Evolutionary conservation across 2,797 vertebrate species (phyloP), one percentile per base, ranked within the genome.

Genomic region (Siniperca scherzeri): DNA sequence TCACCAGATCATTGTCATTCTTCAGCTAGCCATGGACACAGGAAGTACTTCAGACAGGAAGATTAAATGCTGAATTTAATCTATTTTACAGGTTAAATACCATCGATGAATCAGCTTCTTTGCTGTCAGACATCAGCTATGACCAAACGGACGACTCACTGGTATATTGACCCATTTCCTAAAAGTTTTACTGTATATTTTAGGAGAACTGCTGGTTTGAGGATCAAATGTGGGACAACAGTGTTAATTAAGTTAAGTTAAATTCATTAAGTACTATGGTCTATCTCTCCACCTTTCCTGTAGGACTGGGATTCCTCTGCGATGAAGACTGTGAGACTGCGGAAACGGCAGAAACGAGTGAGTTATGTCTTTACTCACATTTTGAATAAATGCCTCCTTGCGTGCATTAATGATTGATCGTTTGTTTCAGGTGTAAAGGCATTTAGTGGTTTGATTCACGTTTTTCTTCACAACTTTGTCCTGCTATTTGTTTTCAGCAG

Each of bases 51-150:
- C 7, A 53, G 3, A 60, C 21, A 12, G 12, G 5, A 61, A 36
- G 10, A 38, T 65, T 61, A n/a, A 44, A 71, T 71, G 4, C 30
- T 72, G n/a, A 42, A 4, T 67, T 68, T 42, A 11, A 68, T 74
- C 5, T 67, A 1, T 82, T 8, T 86, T 87, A 17, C 88, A 96
- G 98, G 88, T 93, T 99, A 88, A 97, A 94, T 84, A 97, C 94
- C 79, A 98, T 98, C 80, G 97, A 98, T 84, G 98, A 98, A 96
- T 98, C 98, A 10, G 94, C 93, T 79, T 98, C 98, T 76, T 93
- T 98, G 93, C 92, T 98, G 89, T 98, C 98, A 40, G 98, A 98
- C 94, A 98, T 98, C 95, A 99, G 98, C 96, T 99, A 96, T 92
- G 98, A 99, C 94, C 97, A 98, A 94, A 97, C 97, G 0, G 97